A percentile compares a stretch with the other conserved stretches of the same genome.
These are phyloP conservation scores for cattle (Bos taurus) DNA, from an alignment of 2,113 vertebrate genomes.

Conservation along the genomic window ARS-UCD2.0 NC_037355.1:10167001-10167500, in stretches of 20 bases:
- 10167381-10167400: background rate
- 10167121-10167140: background rate
- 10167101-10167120: background rate
- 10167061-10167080: background rate
- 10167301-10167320: background rate
- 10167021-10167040: background rate
- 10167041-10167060: background rate
- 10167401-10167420: background rate
- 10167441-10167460: background rate
- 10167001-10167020: background rate
- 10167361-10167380: background rate
- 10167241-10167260: background rate
- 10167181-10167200: background rate
- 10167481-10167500: background rate
- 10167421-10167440: background rate
- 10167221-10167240: background rate
- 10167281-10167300: background rate
- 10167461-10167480: background rate
- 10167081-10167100: background rate
- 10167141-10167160: no score
- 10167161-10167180: fast-evolving
- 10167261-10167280: background rate
- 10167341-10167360: background rate
- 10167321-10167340: background rate
- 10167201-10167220: background rate